These are phyloP conservation scores for Dryomyza anilis DNA, from an alignment of 2,888 invertebrate species.

Conservation along the genomic window DNA sequence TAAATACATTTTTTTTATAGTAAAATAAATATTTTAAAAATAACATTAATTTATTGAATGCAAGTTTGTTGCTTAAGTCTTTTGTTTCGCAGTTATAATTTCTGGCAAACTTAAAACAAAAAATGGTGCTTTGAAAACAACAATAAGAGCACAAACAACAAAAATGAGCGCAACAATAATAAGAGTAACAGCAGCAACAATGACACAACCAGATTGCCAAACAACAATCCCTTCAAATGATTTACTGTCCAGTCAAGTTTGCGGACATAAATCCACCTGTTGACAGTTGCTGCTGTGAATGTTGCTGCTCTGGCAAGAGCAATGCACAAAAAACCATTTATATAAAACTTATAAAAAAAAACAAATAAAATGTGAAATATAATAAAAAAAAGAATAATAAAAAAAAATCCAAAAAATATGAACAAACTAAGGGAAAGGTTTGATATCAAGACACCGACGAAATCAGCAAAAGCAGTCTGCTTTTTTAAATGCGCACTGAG, in stretches of 20 bases:
- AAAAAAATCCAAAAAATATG: neutral
- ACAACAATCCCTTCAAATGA: conserved; percentile 42
- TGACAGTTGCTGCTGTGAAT: conserved; percentile 47
- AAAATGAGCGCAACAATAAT: neutral
- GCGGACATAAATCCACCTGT: conserved; percentile 58
- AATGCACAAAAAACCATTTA: too few relatives aligned
- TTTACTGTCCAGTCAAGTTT: conserved; percentile 55
- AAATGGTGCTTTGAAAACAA: neutral
- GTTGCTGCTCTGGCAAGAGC: too few relatives aligned
- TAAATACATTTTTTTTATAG: neutral
- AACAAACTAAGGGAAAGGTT: conserved; percentile 26
- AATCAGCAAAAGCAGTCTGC: neutral
- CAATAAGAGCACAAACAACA: neutral
- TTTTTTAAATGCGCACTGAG: conserved; percentile 2
- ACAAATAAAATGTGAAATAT: neutral
- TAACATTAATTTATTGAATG: too few relatives aligned
- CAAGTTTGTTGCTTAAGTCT: conserved; percentile 5
- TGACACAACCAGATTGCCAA: neutral
- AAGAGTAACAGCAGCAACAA: neutral
- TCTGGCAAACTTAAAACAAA: neutral
- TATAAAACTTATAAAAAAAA: neutral
- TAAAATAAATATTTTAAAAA: too few relatives aligned
- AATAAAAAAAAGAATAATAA: conserved; percentile 25
- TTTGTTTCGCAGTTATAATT: too few relatives aligned
- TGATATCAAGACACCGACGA: neutral